Conservation (phyloP, 2,113 vertebrate species). For the Climacteris rufus region DNA sequence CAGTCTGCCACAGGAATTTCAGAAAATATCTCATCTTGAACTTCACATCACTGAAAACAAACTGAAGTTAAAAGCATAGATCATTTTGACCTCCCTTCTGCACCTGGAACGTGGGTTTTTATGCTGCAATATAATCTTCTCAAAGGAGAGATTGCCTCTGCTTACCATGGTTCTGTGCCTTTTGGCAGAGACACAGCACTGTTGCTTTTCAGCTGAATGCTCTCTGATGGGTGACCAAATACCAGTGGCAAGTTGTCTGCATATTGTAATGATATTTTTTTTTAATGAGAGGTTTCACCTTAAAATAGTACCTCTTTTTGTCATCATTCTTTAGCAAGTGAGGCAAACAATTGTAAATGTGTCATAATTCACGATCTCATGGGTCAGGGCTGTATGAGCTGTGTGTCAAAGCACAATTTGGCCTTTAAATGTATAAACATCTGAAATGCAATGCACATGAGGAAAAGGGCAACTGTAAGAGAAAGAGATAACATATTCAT, state of each 20-base stretch:
- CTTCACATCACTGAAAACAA: neutral
- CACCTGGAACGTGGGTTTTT: neutral
- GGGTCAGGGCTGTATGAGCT: fast-evolving
- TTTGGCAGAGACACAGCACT: neutral
- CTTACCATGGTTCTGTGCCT: neutral
- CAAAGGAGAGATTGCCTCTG: neutral
- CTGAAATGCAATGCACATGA: neutral
- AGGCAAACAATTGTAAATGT: neutral
- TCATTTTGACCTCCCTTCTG: neutral
- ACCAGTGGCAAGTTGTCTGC: neutral
- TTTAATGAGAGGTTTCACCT: neutral
- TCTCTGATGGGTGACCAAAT: neutral
- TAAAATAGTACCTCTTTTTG: neutral
- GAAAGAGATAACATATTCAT: neutral
- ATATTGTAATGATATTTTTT: neutral
- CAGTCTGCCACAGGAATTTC: neutral
- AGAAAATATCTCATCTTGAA: neutral
- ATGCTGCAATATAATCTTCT: neutral
- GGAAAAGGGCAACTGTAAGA: neutral
- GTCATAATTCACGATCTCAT: fast-evolving
- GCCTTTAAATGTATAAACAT: neutral
- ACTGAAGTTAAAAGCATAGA: neutral
- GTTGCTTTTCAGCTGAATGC: neutral
- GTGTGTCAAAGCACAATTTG: neutral
- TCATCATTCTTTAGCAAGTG: neutral